These are phyloP conservation scores for Catharus fuscescens DNA, from an alignment of 2,113 vertebrate species.

Conservation along the genomic window DNA sequence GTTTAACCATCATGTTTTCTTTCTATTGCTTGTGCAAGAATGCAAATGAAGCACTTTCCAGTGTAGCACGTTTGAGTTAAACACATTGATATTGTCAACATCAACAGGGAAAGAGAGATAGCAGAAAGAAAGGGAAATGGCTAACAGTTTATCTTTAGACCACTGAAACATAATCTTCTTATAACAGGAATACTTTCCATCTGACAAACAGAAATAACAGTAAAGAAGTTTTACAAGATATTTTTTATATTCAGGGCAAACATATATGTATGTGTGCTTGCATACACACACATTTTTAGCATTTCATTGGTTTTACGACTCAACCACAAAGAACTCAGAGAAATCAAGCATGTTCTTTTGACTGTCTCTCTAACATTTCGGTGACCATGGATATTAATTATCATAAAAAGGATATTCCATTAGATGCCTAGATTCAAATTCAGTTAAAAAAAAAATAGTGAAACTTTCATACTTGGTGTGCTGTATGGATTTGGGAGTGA, in stretches of 20 bases:
- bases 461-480: not conserved
- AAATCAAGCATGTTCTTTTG: not conserved
- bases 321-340: not conserved
- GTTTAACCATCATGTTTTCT: not conserved
- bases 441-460: not conserved
- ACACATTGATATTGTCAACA: not conserved
- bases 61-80: not conserved
- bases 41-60: not conserved
- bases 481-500: not conserved
- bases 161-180: not conserved
- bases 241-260: not conserved
- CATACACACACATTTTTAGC: not conserved
- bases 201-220: not conserved
- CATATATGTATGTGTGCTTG: not conserved
- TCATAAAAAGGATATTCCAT: not conserved
- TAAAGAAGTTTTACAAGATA: not conserved
- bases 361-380: not conserved
- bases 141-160: not conserved
- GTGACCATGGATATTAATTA: not conserved
- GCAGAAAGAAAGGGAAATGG: not conserved
- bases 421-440: not conserved
- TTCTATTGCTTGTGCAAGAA: not conserved
- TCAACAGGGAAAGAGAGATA: not conserved
- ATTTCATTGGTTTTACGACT: not conserved
- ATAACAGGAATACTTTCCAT: not conserved